phyloP scores from a whole-genome alignment of 64 coral and sea anemone genomes.

The Trachythela sp. region DNA sequence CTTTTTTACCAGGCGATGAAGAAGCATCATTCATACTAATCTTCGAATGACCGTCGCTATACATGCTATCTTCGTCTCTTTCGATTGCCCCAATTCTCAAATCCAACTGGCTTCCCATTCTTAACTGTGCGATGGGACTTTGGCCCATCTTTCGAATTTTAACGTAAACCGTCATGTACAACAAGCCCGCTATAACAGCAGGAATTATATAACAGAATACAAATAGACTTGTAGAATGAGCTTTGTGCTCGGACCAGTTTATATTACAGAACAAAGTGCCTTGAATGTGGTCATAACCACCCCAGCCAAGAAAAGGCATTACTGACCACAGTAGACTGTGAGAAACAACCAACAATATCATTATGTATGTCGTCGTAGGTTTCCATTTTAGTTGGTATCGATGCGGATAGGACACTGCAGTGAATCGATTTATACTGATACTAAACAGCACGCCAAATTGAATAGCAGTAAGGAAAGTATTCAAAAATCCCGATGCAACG shows the following conservation, averaged over 20 bases:
- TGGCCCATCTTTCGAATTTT: conserved; percentile 58
- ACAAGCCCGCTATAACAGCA: conserved; percentile 38
- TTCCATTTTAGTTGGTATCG: conserved; percentile 67
- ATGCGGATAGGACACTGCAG: conserved; percentile 68
- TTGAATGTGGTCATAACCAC: conserved; percentile 67
- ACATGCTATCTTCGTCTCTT: not conserved
- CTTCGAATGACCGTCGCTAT: not conserved
- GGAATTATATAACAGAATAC: conserved; percentile 77
- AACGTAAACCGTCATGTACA: conserved; percentile 62
- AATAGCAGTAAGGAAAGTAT: conserved; percentile 81
- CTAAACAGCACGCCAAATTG: conserved; percentile 82
- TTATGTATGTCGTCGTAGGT: conserved; percentile 48
- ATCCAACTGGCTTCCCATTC: conserved; percentile 32
- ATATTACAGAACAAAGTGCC: conserved; percentile 93
- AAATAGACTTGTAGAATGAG: conserved; percentile 59
- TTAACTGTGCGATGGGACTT: conserved; percentile 40
- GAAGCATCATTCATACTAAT: not conserved
- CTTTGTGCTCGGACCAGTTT: conserved; percentile 60
- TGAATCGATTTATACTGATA: conserved; percentile 86
- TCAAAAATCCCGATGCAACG: conserved; percentile 66
- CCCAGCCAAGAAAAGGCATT: conserved; percentile 91
- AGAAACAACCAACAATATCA: conserved; percentile 53
- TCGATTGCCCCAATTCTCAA: conserved; percentile 1
- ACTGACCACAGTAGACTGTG: conserved; percentile 77
- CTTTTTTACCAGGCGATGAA: not conserved